A percentile compares a stretch with the other conserved stretches of the same genome.
Evolutionary conservation across 2,113 vertebrate genomes (phyloP).

Genomic region (Engystomops pustulosus): DNA sequence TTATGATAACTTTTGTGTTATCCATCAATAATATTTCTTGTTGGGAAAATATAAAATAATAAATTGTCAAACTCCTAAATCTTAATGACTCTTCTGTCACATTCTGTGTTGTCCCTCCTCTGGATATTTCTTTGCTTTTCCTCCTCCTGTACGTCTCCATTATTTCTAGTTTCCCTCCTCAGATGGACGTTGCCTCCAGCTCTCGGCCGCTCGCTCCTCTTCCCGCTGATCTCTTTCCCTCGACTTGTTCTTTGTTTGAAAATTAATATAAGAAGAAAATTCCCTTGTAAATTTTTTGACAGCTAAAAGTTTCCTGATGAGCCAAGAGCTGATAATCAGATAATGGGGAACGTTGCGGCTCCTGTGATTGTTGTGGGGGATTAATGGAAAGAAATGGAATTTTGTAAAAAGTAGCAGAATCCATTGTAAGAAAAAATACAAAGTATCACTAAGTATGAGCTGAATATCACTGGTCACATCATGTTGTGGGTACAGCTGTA

Average conservation of each 20-base stretch:
- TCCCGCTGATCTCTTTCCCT: background rate
- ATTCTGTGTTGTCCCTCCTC: background rate
- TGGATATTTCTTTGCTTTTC: background rate
- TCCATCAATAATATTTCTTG: too few species aligned
- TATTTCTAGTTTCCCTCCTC: background rate
- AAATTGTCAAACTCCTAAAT: background rate
- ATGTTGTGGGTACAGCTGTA: too few species aligned
- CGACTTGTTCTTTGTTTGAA: background rate
- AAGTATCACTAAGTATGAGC: background rate
- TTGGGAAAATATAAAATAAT: background rate
- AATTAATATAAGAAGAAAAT: background rate
- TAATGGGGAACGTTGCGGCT: background rate
- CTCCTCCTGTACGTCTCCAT: background rate
- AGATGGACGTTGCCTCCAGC: background rate
- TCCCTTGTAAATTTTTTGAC: too few species aligned
- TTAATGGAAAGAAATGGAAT: background rate
- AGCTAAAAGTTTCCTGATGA: too few species aligned
- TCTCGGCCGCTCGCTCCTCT: background rate
- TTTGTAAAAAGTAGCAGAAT: background rate
- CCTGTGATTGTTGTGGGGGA: background rate
- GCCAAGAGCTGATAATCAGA: background rate
- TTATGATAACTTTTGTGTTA: too few species aligned
- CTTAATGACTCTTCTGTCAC: background rate
- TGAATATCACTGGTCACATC: too few species aligned
- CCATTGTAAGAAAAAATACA: background rate